Evolutionary conservation across 2,888 invertebrate genomes (phyloP).

Genomic region (Drosophila robusta): DNA sequence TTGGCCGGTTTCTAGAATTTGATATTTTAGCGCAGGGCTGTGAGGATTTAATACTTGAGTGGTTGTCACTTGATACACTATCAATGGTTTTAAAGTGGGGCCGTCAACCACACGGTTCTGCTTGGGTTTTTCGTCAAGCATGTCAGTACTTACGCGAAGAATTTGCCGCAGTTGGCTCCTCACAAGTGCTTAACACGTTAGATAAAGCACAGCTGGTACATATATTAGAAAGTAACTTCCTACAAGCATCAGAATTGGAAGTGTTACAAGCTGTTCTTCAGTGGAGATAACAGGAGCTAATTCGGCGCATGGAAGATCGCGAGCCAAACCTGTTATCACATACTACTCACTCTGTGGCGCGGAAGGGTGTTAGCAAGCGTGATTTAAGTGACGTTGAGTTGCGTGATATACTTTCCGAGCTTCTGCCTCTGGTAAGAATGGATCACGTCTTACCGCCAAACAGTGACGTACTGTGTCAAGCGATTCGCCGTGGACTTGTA

Average conservation of each 20-base stretch:
- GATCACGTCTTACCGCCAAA: slow-evolving; percentile 96
- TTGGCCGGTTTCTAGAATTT: slow-evolving; percentile 97
- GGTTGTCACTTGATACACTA: slow-evolving; percentile 93
- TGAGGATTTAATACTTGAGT: slow-evolving; percentile 96
- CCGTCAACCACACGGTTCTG: slow-evolving; percentile 93
- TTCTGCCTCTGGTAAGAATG: slow-evolving; percentile 93
- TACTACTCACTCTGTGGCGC: slow-evolving; percentile 95
- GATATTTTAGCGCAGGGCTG: slow-evolving; percentile 97
- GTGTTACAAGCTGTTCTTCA: slow-evolving; percentile 93
- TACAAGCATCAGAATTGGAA: slow-evolving; percentile 95
- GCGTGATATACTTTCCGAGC: slow-evolving; percentile 92
- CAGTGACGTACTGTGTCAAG: slow-evolving; percentile 91
- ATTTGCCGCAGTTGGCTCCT: slow-evolving; percentile 91
- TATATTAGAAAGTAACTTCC: slow-evolving; percentile 91
- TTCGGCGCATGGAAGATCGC: slow-evolving; percentile 92
- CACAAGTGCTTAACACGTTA: slow-evolving; percentile 90
- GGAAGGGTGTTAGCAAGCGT: slow-evolving; percentile 92
- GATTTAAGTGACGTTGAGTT: slow-evolving; percentile 94
- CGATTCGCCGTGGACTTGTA: slow-evolving; percentile 89
- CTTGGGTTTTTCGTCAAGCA: slow-evolving; percentile 96
- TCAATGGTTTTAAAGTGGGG: slow-evolving; percentile 96
- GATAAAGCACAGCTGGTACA: slow-evolving; percentile 91
- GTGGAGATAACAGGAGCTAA: slow-evolving; percentile 95
- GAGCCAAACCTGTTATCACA: slow-evolving; percentile 96
- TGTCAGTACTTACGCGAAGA: slow-evolving; percentile 97